Base-by-base conservation (phyloP, 2,113 vertebrate species). In the Mobula birostris region DNA sequence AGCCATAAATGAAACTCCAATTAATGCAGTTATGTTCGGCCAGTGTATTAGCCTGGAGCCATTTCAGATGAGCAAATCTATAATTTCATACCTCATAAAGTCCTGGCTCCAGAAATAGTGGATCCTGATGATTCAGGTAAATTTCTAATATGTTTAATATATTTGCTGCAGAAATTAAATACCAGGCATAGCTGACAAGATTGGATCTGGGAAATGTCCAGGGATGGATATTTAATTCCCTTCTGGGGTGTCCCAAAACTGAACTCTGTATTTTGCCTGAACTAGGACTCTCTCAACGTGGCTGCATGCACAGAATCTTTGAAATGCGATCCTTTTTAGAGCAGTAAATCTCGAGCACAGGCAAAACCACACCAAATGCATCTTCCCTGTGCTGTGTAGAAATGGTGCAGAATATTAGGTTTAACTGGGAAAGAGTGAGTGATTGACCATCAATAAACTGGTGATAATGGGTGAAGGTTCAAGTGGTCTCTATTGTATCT, bases 351-450 rank as follows among this genome's bases (percentile, higher is more conserved):
- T 66, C 68, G 27, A n/a, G 40, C n/a, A 21, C 63, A 92, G 7
- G 19, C n/a, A 40, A 17, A 72, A 63, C 27, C 27, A 63, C 83
- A 88, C 56, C 58, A 88, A 72, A 40, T 24, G 90, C 36, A 92
- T 70, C 63, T 40, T 92, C 68, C 90, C 66, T 40, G 32, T 36
- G 32, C 17, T 12, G 32, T 63, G 36, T 72, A 92, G 66, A 40
- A 72, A 92, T 40, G 21, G 17, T 92, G 90, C 66, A 72, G 90
- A 48, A n/a, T 36, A 32, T 17, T 32, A 48, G n/a, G 21, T 48
- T 72, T 92, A 92, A 92, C 70, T 74, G 40, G 66, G 66, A 92
- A 92, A 92, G 66, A 72, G 36, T 72, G 90, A 92, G 90, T 32
- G 68, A 91, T 72, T 72, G 66, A 7, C 66, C 63, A 70, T 32